Percentiles rank a stretch among this genome's conserved stretches.
Evolutionary conservation across 2,797 vertebrate species (phyloP).

Genomic region (Notolabrus celidotus): DNA sequence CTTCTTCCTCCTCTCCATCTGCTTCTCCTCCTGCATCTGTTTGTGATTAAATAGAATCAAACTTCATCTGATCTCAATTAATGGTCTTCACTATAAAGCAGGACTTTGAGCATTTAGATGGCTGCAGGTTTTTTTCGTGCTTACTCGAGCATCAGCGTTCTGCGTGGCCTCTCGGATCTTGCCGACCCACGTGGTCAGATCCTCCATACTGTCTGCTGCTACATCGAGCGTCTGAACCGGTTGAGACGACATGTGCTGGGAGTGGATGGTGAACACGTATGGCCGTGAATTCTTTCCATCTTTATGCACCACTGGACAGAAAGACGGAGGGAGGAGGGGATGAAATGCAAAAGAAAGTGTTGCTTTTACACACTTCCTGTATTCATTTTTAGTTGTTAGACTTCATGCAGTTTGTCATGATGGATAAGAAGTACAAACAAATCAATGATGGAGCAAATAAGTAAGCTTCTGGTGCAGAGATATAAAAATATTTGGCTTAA

Average conservation of each 20-base stretch:
- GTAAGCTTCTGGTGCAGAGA: too few species aligned
- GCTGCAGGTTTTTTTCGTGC: not conserved
- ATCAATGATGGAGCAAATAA: too few species aligned
- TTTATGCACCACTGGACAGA: constrained; percentile 87
- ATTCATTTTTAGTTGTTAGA: too few species aligned
- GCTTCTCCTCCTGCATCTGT: constrained; percentile 96
- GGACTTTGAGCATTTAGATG: too few species aligned
- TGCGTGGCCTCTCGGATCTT: constrained; percentile 95
- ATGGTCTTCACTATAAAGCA: too few species aligned
- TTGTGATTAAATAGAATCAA: constrained; percentile 29
- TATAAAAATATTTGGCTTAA: too few species aligned
- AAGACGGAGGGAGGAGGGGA: not conserved
- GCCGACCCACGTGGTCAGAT: constrained; percentile 92
- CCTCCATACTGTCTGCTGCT: constrained; percentile 90
- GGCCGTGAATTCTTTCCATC: constrained; percentile 94
- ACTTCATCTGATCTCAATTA: not conserved
- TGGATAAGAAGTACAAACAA: too few species aligned
- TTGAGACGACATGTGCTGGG: constrained; percentile 88
- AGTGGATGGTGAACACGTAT: constrained; percentile 89
- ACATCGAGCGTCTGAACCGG: constrained; percentile 89
- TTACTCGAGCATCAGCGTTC: constrained; percentile 94
- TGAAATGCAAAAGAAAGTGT: not conserved
- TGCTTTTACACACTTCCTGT: not conserved
- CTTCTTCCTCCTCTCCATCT: constrained; percentile 99
- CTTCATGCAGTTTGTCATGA: too few species aligned